phyloP scores from a whole-genome alignment of 2,888 invertebrate genomes.

The Parasteatoda lunata region DNA sequence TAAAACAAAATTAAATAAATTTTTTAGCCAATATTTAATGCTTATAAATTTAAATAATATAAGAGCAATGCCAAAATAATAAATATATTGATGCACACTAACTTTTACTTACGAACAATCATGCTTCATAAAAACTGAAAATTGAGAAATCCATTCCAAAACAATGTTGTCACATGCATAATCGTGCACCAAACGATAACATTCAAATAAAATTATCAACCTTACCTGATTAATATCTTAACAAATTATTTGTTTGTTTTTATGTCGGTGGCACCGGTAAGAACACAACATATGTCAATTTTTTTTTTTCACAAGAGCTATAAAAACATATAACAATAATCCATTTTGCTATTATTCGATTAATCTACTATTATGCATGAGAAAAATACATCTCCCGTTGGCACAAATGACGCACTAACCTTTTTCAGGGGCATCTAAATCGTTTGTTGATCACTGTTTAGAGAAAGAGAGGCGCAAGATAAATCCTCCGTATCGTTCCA shows the following conservation, averaged over 20 bases:
- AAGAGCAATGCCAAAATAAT: no score
- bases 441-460: constrained; percentile 8
- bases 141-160: no score
- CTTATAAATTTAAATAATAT: no score
- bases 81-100: no score
- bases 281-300: background rate
- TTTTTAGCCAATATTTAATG: no score
- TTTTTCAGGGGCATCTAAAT: constrained; percentile 59
- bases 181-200: background rate
- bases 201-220: background rate
- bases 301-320: background rate
- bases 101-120: no score
- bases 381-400: background rate
- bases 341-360: background rate
- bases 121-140: no score
- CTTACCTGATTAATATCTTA: background rate
- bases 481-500: constrained; percentile 23
- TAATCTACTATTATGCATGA: background rate
- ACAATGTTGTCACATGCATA: background rate
- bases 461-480: background rate
- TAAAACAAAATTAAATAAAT: no score
- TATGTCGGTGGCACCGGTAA: background rate
- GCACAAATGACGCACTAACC: constrained; percentile 30
- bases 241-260: background rate
- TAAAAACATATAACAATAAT: background rate